Evolutionary conservation across 2,113 vertebrate genomes (phyloP).

Genomic region (Pelecanoides urinatrix): DNA sequence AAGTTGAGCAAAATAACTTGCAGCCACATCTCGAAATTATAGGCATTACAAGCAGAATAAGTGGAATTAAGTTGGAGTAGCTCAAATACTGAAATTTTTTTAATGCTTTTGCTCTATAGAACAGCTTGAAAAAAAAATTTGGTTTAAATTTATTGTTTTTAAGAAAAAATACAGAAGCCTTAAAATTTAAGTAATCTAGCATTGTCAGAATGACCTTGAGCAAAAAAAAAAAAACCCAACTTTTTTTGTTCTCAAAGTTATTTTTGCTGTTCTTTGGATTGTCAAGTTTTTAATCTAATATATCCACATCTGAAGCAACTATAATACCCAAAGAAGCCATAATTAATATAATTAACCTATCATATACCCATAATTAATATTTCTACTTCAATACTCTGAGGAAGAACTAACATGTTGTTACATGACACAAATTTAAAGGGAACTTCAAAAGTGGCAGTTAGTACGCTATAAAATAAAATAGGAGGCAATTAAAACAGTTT

Average conservation of each 20-base stretch:
- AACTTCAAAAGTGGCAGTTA: slow-evolving; percentile 10
- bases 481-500: slow-evolving; percentile 4
- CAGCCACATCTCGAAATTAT: background rate
- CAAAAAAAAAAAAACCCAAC: background rate
- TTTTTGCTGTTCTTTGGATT: background rate
- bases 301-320: background rate
- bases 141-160: background rate
- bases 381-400: background rate
- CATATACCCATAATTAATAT: background rate
- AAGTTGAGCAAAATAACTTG: background rate
- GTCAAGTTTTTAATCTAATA: background rate
- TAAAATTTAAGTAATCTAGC: background rate
- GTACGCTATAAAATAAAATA: slow-evolving; percentile 34
- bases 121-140: background rate
- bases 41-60: background rate
- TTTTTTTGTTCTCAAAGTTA: background rate
- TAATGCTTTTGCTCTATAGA: background rate
- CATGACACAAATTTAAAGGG: background rate
- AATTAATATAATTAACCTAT: slow-evolving; percentile 51
- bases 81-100: background rate
- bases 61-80: background rate
- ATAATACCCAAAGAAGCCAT: background rate
- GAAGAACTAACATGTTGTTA: background rate
- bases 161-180: background rate
- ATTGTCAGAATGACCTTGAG: background rate